Base-by-base conservation (phyloP, 1,140 invertebrate species). In the Phortica variegata region DNA sequence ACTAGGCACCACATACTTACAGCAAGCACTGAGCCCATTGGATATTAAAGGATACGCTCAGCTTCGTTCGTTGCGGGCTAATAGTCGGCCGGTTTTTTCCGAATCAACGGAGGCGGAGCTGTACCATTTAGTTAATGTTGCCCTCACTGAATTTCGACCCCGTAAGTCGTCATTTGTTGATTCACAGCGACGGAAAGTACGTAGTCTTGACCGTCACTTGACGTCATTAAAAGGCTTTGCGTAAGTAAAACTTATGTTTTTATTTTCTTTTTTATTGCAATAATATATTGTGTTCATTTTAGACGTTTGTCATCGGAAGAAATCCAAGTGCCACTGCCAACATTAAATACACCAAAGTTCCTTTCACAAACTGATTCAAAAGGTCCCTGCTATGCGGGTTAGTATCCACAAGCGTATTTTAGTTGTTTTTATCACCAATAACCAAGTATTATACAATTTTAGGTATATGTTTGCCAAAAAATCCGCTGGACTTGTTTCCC, bases 31-130 rank as follows among this genome's bases (percentile, higher is more conserved):
- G 21, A 87, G 85, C 61, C 84, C 86, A 56, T 81, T 87, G 76
- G 87, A 89, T 73, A 81, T 89, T 52, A 79, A 87, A 31, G 91
- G 91, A 20, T 93, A 92, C 69, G 87, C 86, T n/a, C 88, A 86
- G 15, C 75, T 94, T 36, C 81, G 88, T 60, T 84, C 82, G 31
- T 77, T 93, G 18, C 85, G 88, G 50, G 79, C 83, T n/a, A 79
- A 83, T 62, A 79, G 86, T 46, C 79, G 83, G 54, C 82, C 81
- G 1, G 58, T 74, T 2, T 51, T 77, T 23, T 63, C 66, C 0
- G 72, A 75, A 39, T 71, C 70, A 9, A n/a, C n/a, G 0, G 56
- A 60, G 2, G 52, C 69, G 4, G 73, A 73, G 16, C 42, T 73
- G 2, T 70, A 66, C 33, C 70, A 76, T 43, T 49, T 70, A 2